phyloP scores from a whole-genome alignment of 2,113 vertebrate species.

The Ictidomys tridecemlineatus region DNA sequence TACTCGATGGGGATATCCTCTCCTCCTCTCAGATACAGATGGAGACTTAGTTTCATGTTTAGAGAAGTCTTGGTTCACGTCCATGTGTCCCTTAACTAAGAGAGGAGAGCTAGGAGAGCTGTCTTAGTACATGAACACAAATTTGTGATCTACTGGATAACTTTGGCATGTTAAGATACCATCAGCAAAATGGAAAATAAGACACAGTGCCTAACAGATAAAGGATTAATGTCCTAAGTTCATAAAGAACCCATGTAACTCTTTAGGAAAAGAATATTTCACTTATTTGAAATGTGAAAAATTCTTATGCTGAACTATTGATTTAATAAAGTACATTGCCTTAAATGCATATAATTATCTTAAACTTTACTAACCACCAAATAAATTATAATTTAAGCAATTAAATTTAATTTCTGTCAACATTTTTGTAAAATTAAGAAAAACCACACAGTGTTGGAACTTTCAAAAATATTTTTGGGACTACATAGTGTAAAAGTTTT shows the following conservation, averaged over 20 bases:
- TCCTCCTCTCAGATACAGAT: not conserved
- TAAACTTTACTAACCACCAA: not conserved
- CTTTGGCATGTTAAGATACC: not conserved
- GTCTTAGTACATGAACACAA: not conserved
- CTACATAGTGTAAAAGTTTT: not conserved
- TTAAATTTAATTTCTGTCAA: not conserved
- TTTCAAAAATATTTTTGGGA: not conserved
- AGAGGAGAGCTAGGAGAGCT: not conserved
- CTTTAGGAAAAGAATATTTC: not conserved
- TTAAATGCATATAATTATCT: not conserved
- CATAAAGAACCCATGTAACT: not conserved
- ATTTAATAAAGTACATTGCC: not conserved
- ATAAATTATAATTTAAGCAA: not conserved
- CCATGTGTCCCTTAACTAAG: not conserved
- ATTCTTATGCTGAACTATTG: not conserved
- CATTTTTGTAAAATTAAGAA: conserved; percentile 3
- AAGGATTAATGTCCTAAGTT: not conserved
- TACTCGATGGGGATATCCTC: not conserved
- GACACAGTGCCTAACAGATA: not conserved
- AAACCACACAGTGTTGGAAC: not conserved
- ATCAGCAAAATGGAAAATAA: not conserved
- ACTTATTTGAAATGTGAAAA: not conserved
- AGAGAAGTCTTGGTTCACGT: not conserved
- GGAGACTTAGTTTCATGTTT: not conserved
- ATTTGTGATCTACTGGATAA: not conserved